These are phyloP conservation scores for Nannoperca australis DNA, from an alignment of 2,797 vertebrate genomes.

Conservation along the genomic window DNA sequence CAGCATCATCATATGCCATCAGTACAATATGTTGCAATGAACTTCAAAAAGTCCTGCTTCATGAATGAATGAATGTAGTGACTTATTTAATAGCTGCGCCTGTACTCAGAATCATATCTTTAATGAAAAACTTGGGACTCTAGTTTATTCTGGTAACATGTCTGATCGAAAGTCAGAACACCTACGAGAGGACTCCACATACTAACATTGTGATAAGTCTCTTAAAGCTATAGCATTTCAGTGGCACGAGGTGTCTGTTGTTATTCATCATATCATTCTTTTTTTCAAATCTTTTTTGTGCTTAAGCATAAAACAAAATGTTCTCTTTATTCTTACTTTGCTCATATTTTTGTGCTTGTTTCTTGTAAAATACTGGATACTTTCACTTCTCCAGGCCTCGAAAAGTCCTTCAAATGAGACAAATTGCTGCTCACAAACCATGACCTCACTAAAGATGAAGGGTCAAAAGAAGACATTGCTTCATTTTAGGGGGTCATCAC, in stretches of 20 bases:
- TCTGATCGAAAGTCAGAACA: conserved; percentile 10
- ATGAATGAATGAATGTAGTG: conserved; percentile 6
- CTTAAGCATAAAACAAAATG: neutral
- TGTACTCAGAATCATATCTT: conserved; percentile 24
- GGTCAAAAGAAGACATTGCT: neutral
- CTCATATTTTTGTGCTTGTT: neutral
- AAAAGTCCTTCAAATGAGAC: neutral
- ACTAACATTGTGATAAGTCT: neutral
- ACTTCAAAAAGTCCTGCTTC: conserved; percentile 18
- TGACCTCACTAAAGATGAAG: neutral
- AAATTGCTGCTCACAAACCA: neutral
- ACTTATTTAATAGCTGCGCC: conserved; percentile 21
- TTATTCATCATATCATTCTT: neutral
- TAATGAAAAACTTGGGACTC: conserved; percentile 29
- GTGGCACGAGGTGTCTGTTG: neutral
- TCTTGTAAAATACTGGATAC: neutral
- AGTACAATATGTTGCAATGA: neutral
- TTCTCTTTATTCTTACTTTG: neutral
- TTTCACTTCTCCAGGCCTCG: conserved; percentile 10
- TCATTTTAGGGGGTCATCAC: neutral
- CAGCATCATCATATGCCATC: neutral
- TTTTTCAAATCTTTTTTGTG: neutral
- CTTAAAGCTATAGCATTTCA: neutral
- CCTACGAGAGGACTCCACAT: neutral
- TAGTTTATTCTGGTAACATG: conserved; percentile 9